phyloP scores from a whole-genome alignment of 2,888 invertebrate species.

The Aricia artaxerxes region DNA sequence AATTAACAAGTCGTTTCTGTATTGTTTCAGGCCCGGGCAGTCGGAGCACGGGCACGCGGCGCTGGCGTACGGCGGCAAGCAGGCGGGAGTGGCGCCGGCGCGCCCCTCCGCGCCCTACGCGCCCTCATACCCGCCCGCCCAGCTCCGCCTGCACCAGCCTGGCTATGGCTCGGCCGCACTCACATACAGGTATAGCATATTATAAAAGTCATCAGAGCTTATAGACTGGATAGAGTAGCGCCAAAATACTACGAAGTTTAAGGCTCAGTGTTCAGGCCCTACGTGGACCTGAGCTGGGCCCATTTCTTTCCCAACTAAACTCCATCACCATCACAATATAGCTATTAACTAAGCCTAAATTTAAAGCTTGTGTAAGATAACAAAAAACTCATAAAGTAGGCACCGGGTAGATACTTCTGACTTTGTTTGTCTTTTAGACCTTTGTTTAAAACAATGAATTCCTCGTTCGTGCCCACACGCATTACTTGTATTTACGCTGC shows the following conservation, averaged over 20 bases:
- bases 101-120: conserved; percentile 72
- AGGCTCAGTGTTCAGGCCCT: too few species aligned
- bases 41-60: conserved; percentile 73
- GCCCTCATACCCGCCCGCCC: conserved; percentile 62
- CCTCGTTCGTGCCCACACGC: not conserved
- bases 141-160: conserved; percentile 72
- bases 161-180: conserved; percentile 74
- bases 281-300: too few species aligned
- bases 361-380: too few species aligned
- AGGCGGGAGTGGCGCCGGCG: conserved; percentile 64
- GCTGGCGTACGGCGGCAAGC: conserved; percentile 74
- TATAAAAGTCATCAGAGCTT: not conserved
- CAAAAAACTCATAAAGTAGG: not conserved
- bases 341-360: too few species aligned
- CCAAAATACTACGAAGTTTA: too few species aligned
- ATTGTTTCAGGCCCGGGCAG: conserved; percentile 68
- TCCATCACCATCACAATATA: too few species aligned
- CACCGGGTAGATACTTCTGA: not conserved
- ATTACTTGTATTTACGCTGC: not conserved
- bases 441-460: not conserved
- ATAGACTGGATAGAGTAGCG: too few species aligned
- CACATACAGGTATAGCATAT: conserved; percentile 60
- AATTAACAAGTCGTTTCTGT: conserved; percentile 12
- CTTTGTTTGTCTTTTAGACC: too few species aligned
- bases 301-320: too few species aligned